Percentiles rank a stretch among this genome's conserved stretches.
phyloP scores from a whole-genome alignment of 2,113 vertebrate species.

The Salvelinus fontinalis region DNA sequence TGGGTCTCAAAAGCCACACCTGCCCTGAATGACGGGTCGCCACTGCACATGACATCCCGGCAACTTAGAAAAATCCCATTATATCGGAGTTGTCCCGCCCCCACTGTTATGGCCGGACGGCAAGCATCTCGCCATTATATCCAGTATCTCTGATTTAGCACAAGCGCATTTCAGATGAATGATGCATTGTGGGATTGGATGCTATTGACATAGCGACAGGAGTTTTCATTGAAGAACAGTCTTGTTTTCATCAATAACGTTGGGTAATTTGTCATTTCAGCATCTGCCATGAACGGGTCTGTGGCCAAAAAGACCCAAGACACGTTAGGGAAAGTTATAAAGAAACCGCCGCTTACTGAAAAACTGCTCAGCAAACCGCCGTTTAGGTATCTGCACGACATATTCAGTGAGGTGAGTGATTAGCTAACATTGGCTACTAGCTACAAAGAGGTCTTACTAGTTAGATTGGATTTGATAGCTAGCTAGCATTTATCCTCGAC shows the following conservation, averaged over 20 bases:
- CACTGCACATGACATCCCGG: no score
- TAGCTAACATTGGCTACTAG: background rate
- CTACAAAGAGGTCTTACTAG: no score
- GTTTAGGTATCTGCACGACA: conserved; percentile 94
- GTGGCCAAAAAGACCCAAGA: conserved; percentile 90
- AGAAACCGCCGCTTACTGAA: conserved; percentile 88
- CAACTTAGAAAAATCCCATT: no score
- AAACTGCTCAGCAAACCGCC: conserved; percentile 92
- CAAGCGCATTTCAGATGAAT: conserved; percentile 59
- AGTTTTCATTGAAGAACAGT: background rate
- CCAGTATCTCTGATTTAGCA: conserved; percentile 47
- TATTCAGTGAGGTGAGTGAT: conserved; percentile 87
- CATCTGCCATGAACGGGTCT: conserved; percentile 79
- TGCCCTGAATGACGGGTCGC: no score
- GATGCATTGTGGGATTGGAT: conserved; percentile 76
- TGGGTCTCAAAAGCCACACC: no score
- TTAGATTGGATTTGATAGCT: no score
- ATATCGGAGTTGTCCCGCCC: no score
- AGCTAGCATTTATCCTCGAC: no score
- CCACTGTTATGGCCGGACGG: no score
- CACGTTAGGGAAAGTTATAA: conserved; percentile 87
- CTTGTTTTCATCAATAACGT: background rate
- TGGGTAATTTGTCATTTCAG: background rate
- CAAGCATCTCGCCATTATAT: no score
- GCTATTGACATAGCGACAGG: conserved; percentile 55